A percentile compares a stretch with the other conserved stretches of the same genome.
Evolutionary conservation across 2,113 vertebrate genomes (phyloP).

Genomic region (Neolamprologus ventralis): DNA sequence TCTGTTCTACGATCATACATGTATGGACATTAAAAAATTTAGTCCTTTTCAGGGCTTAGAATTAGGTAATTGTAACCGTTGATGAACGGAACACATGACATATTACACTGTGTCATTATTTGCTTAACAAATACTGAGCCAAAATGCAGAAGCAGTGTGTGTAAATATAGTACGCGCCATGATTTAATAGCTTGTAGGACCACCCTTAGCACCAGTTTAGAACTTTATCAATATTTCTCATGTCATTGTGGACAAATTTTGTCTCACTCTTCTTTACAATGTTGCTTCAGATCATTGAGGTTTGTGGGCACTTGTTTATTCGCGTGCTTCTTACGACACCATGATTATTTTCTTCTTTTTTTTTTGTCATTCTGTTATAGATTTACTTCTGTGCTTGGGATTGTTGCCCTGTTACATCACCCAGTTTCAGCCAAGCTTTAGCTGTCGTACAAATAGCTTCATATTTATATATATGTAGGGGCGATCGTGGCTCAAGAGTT

Average conservation of each 20-base stretch:
- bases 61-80: background rate
- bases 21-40: background rate
- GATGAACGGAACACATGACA: background rate
- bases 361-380: background rate
- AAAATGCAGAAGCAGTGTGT: background rate
- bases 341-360: background rate
- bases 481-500: no score
- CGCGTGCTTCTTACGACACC: background rate
- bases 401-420: background rate
- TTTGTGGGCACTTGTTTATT: background rate
- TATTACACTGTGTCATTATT: background rate
- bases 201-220: background rate
- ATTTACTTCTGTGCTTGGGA: background rate
- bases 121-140: background rate
- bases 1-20: background rate
- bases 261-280: background rate
- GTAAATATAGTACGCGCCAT: background rate
- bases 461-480: background rate
- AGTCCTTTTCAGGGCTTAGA: background rate
- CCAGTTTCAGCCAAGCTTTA: background rate
- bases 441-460: background rate
- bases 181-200: background rate
- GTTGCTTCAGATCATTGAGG: background rate
- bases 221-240: background rate
- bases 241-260: background rate